Base-by-base conservation (phyloP, 2,888 invertebrate species). In the Tricholauxania praeusta region DNA sequence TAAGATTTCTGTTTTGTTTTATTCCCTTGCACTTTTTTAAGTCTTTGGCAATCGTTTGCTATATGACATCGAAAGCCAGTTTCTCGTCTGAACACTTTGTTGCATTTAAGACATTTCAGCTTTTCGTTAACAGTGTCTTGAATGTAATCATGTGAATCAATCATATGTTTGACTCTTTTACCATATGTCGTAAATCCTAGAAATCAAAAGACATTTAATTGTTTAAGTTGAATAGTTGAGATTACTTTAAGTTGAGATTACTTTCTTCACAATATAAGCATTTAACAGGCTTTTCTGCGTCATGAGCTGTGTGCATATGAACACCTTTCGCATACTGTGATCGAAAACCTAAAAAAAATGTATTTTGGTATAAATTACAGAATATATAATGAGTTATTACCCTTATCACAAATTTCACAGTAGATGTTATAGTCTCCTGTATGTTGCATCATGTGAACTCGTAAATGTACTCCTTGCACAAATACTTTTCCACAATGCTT, bases 91-190 rank as follows among this genome's bases (percentile, higher is more conserved):
- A 55, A 55, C 55, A 22, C 8, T 55, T 55, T 55, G 55, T 19
- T 28, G 28, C 55, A 55, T 55, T 55, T 55, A 19, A 55, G 28
- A 22, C 55, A 55, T 55, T 60, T 60, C 4, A 60, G 12, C 32
- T 60, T 28, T 39, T 32, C 60, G 15, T 32, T n/a, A n/a, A 6
- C 28, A 15, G 22, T 60, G n/a, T 60, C 32, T 57, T 57, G 57
- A n/a, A 60, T n/a, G 28, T 60, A 8, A n/a, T 39, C 15, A 60
- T 60, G 60, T 4, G n/a, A n/a, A 32, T 39, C 12, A 7, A n/a
- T 60, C 60, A 60, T 60, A 39, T 60, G 60, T 12, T 22, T 8
- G 2, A 12, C n/a, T 19, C 55, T 55, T 19, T 55, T 8, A 1
- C 4, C 3, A 55, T 55, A 55, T 1, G 12, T 6, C 12, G 2